Conservation (phyloP, 2,888 invertebrate genomes). For the Cepaea hortensis region DNA sequence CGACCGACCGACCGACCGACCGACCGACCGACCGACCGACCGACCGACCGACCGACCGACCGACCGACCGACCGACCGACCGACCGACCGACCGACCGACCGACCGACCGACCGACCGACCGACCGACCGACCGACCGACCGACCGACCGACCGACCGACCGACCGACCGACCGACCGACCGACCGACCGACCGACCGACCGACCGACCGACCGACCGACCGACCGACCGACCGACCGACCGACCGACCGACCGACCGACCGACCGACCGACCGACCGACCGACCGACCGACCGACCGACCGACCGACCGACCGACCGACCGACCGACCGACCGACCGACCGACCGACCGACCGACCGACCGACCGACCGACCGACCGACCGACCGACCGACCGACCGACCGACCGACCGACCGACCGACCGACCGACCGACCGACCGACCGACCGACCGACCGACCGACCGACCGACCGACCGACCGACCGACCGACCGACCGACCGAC, state of each 20-base stretch:
- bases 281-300: neutral
- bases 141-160: conserved; percentile 23
- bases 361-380: conserved; percentile 13
- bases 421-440: conserved; percentile 13
- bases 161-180: conserved; percentile 21
- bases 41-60: conserved; percentile 23
- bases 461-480: conserved; percentile 13
- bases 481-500: conserved; percentile 13
- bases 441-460: conserved; percentile 13
- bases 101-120: conserved; percentile 21
- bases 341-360: conserved; percentile 13
- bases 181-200: conserved; percentile 23
- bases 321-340: conserved; percentile 1
- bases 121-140: conserved; percentile 21
- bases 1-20: conserved; percentile 23
- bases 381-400: conserved; percentile 13
- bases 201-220: conserved; percentile 23
- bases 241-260: conserved; percentile 23
- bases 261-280: neutral
- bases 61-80: conserved; percentile 23
- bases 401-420: conserved; percentile 13
- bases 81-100: conserved; percentile 23
- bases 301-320: neutral
- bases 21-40: conserved; percentile 23
- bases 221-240: conserved; percentile 23